Evolutionary conservation across 1,140 invertebrate genomes (phyloP).

Genomic region (Scaptodrosophila lebanonensis): DNA sequence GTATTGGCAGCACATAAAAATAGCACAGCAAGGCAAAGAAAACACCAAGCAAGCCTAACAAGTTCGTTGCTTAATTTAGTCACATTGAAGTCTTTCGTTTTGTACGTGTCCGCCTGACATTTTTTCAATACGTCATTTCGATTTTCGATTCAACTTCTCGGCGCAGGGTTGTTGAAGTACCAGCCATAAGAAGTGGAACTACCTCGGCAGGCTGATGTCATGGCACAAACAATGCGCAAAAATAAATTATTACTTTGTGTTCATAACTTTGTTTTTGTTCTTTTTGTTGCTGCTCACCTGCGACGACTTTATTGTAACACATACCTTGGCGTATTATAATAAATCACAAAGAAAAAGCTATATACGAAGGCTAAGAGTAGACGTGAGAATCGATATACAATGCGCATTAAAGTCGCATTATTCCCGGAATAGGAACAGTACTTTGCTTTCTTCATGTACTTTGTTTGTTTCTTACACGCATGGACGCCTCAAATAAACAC

Average conservation of each 20-base stretch:
- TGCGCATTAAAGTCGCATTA: too few relatives aligned
- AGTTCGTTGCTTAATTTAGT: slow-evolving; percentile 43
- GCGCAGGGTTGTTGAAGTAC: slow-evolving; percentile 15
- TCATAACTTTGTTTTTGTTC: slow-evolving; percentile 13
- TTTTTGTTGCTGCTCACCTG: slow-evolving; percentile 18
- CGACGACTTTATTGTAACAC: slow-evolving; percentile 67
- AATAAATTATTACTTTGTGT: slow-evolving; percentile 18
- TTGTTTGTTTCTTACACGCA: slow-evolving; percentile 44
- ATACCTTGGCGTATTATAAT: slow-evolving; percentile 52
- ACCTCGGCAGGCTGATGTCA: slow-evolving; percentile 49
- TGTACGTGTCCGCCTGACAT: too few relatives aligned
- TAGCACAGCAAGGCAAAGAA: too few relatives aligned
- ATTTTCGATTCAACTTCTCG: not conserved
- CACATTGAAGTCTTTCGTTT: slow-evolving; percentile 68
- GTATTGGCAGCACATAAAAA: not conserved
- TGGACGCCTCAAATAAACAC: slow-evolving; percentile 46
- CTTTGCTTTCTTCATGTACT: slow-evolving; percentile 43
- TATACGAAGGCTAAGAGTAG: slow-evolving; percentile 35
- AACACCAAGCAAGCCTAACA: slow-evolving; percentile 3
- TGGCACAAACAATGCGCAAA: slow-evolving; percentile 33
- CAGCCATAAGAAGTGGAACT: slow-evolving; percentile 4
- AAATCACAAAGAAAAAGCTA: slow-evolving; percentile 48
- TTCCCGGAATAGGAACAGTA: too few relatives aligned
- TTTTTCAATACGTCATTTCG: slow-evolving; percentile 11
- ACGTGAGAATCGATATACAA: slow-evolving; percentile 44